Base-by-base conservation (phyloP, 2,113 vertebrate genomes). In the Tinamus guttatus region DNA sequence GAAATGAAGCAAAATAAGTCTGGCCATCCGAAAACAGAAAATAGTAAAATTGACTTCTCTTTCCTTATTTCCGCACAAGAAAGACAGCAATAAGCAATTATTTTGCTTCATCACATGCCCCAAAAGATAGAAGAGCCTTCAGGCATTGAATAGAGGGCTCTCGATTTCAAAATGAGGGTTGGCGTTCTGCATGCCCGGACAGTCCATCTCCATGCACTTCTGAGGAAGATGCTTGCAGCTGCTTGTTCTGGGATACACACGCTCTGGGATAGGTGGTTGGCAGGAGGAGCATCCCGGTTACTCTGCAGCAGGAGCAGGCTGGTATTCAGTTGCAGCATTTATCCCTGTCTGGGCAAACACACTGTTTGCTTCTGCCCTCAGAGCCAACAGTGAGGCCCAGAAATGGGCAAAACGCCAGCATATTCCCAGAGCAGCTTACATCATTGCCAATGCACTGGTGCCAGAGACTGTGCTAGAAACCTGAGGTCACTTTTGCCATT, bases 401-500 rank as follows among this genome's bases (percentile, higher is more conserved):
- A 67, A 79, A 21, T 0, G 1, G 94, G 93, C 90, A 56, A 25
- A 74, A 65, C 0, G 76, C 96, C 96, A 95, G 86, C 0, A 0
- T 73, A 12, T 85, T 93, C 95, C 90, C 81, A 59, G 86, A 91
- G 81, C 77, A 65, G 62, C 36, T 95, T 64, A 93, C 70, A 45
- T 97, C 95, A 96, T 22, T 15, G 43, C 71, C 88, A 75, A 2
- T 54, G 70, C 87, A 16, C 65, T 36, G 65, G 63, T 92, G 90
- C 93, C 94, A 89, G 86, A 71, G 90, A 69, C 85, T 8, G 67
- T 75, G 90, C 92, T 94, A 90, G 86, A 96, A 97, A 94, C 79
- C 84, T 65, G 86, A 94, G 89, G 89, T 94, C 1, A 30, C 43
- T 92, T 95, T 81, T 74, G 81, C 80, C 82, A 54, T 95, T 95